Conservation (phyloP, 2,888 invertebrate species). For the Cheilosia soror region DNA sequence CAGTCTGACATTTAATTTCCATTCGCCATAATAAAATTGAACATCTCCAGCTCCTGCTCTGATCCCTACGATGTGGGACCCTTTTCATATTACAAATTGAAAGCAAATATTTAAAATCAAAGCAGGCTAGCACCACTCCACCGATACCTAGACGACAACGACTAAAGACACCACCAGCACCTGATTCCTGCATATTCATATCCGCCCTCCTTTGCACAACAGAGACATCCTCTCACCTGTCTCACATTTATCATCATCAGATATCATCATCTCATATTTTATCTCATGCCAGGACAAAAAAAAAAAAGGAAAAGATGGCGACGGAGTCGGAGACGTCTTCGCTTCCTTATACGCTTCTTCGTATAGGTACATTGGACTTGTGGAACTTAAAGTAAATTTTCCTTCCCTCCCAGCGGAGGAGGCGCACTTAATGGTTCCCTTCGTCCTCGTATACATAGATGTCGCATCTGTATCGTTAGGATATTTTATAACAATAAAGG, state of each 20-base stretch:
- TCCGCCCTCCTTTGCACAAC: slow-evolving; percentile 7
- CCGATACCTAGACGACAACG: slow-evolving; percentile 4
- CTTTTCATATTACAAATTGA: slow-evolving; percentile 73
- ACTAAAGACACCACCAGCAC: slow-evolving; percentile 3
- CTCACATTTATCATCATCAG: slow-evolving; percentile 74
- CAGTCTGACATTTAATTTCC: slow-evolving; percentile 71
- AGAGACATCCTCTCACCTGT: slow-evolving; percentile 48
- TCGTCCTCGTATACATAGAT: slow-evolving; percentile 32
- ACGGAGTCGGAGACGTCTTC: slow-evolving; percentile 56
- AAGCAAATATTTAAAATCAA: slow-evolving; percentile 75
- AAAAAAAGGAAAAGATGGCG: slow-evolving; percentile 41
- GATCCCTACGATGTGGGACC: slow-evolving; percentile 40
- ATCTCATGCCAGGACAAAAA: slow-evolving; percentile 51
- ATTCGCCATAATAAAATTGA: slow-evolving; percentile 60
- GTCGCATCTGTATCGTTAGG: slow-evolving; percentile 69
- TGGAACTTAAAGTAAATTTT: slow-evolving; percentile 73
- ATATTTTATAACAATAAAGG: slow-evolving; percentile 26
- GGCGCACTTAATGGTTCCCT: slow-evolving; percentile 35
- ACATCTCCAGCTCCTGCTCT: neutral
- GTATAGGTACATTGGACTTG: slow-evolving; percentile 55
- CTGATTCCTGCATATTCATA: slow-evolving; percentile 41
- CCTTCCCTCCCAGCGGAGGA: slow-evolving; percentile 1
- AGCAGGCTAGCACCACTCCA: slow-evolving; percentile 55
- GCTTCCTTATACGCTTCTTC: slow-evolving; percentile 58
- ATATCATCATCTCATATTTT: slow-evolving; percentile 74